phyloP scores from a whole-genome alignment of 2,797 vertebrate species.

The Antennarius maculatus region DNA sequence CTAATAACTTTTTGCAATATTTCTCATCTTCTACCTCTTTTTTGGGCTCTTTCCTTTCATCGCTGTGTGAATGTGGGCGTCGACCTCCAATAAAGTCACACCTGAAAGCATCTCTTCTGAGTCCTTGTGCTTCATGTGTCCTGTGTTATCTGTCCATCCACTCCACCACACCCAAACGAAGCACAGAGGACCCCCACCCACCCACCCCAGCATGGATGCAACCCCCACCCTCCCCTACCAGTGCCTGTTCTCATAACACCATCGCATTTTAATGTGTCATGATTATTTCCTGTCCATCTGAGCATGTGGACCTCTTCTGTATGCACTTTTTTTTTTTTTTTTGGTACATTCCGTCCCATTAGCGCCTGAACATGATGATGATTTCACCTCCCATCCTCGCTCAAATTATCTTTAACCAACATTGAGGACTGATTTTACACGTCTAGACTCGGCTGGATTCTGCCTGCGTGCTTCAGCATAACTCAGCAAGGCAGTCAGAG shows the following conservation, averaged over 20 bases:
- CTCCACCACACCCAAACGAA: constrained; percentile 71
- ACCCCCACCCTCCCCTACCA: constrained; percentile 18
- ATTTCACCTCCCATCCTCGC: not conserved
- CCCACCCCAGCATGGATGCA: constrained; percentile 72
- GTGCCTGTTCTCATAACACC: constrained; percentile 61
- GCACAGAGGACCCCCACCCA: constrained; percentile 47
- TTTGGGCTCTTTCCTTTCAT: constrained; percentile 64
- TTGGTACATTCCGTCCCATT: constrained; percentile 32
- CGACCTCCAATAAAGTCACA: constrained; percentile 82
- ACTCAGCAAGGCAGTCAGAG: too few species aligned
- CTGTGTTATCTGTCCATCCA: constrained; percentile 84
- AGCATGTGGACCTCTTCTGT: constrained; percentile 55
- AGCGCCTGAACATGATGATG: not conserved
- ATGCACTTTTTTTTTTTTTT: constrained; percentile 35
- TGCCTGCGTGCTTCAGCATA: constrained; percentile 12
- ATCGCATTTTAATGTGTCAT: constrained; percentile 44
- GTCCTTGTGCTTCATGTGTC: constrained; percentile 88
- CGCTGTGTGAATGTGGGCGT: constrained; percentile 80
- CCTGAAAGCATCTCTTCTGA: constrained; percentile 86
- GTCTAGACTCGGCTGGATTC: not conserved
- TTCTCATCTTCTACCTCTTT: constrained; percentile 67
- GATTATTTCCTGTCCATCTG: constrained; percentile 51
- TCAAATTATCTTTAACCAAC: not conserved
- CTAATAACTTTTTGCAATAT: constrained; percentile 63
- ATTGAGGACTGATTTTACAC: not conserved